These are phyloP conservation scores for Ornithorhynchus anatinus DNA, from an alignment of 2,113 vertebrate species.

Conservation along the genomic window DNA sequence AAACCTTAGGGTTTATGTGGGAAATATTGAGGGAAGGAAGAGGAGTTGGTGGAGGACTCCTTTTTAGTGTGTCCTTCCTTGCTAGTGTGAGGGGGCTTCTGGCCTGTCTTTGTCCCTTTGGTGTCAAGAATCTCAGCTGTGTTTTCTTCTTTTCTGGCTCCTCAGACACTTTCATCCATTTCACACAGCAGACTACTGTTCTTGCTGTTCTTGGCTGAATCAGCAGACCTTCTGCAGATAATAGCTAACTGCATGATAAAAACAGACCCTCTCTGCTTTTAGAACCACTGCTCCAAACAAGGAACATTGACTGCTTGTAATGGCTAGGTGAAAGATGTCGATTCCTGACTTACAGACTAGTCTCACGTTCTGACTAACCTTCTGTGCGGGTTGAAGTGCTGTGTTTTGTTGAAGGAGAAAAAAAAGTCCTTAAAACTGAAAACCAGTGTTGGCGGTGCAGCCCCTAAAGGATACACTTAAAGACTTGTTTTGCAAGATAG, in stretches of 20 bases:
- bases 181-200: neutral
- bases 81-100: no score
- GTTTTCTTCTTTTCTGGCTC: neutral
- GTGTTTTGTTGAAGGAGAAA: constrained; percentile 17
- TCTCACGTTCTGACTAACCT: constrained; percentile 13
- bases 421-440: constrained; percentile 23
- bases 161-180: neutral
- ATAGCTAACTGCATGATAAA: neutral
- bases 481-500: constrained; percentile 52
- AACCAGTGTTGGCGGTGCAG: constrained; percentile 42
- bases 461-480: constrained; percentile 35
- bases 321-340: neutral
- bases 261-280: neutral
- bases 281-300: neutral
- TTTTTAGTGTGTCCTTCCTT: neutral
- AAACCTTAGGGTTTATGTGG: no score
- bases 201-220: constrained; percentile 5
- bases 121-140: neutral
- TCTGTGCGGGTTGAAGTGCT: neutral
- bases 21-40: neutral
- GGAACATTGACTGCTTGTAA: neutral
- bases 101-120: no score
- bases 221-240: neutral
- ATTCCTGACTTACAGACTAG: constrained; percentile 1
- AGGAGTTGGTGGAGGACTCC: neutral